Percentiles rank a stretch among this genome's conserved stretches.
Evolutionary conservation across 92 coral and sea anemone genomes (phyloP).

Genomic region (Epizoanthus illoricatus): DNA sequence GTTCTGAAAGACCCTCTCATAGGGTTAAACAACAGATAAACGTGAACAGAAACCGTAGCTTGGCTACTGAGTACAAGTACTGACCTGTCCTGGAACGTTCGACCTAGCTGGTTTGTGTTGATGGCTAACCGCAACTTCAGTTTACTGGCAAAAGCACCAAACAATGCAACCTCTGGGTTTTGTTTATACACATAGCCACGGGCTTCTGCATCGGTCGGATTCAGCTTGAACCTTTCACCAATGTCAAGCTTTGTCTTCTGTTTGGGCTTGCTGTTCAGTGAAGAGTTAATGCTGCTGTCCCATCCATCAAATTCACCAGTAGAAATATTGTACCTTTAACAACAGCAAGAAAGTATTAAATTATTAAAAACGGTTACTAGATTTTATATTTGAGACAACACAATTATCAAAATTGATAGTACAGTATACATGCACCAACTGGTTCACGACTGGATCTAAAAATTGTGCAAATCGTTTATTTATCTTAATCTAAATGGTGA

Average conservation of each 20-base stretch:
- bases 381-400: too few relatives aligned
- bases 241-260: conserved; percentile 63
- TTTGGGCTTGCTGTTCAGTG: conserved; percentile 58
- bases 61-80: neutral
- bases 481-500: too few relatives aligned
- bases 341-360: neutral
- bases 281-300: conserved; percentile 81
- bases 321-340: conserved; percentile 88
- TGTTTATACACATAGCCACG: conserved; percentile 93
- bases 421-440: too few relatives aligned
- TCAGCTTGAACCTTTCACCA: conserved; percentile 71
- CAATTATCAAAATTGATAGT: too few relatives aligned
- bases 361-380: too few relatives aligned
- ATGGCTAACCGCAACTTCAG: conserved; percentile 86
- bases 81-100: conserved; percentile 94
- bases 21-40: neutral
- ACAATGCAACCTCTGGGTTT: conserved; percentile 84
- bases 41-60: too few relatives aligned
- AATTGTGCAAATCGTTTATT: too few relatives aligned
- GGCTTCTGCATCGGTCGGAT: conserved; percentile 61
- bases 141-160: conserved; percentile 63
- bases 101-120: conserved; percentile 92
- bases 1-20: neutral
- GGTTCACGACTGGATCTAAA: too few relatives aligned
- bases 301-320: conserved; percentile 96